Evolutionary conservation across 2,113 vertebrate species (phyloP).

Genomic region (Stigmatopora nigra): DNA sequence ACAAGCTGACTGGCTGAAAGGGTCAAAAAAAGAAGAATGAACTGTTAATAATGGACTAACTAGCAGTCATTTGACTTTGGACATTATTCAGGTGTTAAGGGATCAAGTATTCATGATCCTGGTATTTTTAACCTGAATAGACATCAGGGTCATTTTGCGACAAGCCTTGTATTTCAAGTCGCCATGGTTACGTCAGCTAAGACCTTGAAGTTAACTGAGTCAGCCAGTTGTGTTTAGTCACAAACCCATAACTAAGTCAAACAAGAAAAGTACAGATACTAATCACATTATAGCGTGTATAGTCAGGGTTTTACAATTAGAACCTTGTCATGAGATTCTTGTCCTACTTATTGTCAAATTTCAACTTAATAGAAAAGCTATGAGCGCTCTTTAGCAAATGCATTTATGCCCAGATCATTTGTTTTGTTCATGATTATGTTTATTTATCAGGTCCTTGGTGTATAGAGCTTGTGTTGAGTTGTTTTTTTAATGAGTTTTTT

Average conservation of each 20-base stretch:
- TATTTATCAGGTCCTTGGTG: background rate
- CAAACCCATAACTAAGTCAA: too few relatives aligned
- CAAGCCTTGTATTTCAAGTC: background rate
- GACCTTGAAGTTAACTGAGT: too few relatives aligned
- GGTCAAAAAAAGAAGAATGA: background rate
- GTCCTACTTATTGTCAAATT: too few relatives aligned
- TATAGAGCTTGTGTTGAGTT: slow-evolving; percentile 17
- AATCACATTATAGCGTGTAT: too few relatives aligned
- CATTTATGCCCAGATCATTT: too few relatives aligned
- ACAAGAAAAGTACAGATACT: too few relatives aligned
- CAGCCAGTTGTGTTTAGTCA: too few relatives aligned
- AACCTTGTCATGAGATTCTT: too few relatives aligned
- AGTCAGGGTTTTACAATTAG: too few relatives aligned
- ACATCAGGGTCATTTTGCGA: slow-evolving; percentile 21
- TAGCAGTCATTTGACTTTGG: background rate
- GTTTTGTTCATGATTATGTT: background rate
- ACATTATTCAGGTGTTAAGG: background rate
- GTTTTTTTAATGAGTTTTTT: slow-evolving; percentile 8
- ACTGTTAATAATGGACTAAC: slow-evolving; percentile 4
- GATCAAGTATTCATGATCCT: slow-evolving; percentile 52
- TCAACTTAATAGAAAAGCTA: too few relatives aligned
- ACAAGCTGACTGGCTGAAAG: background rate
- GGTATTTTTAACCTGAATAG: slow-evolving; percentile 58
- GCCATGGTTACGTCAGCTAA: too few relatives aligned
- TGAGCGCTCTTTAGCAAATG: too few relatives aligned